These are phyloP conservation scores for Uloborus diversus DNA, from an alignment of 1,140 invertebrate genomes.

Conservation along the genomic window DNA sequence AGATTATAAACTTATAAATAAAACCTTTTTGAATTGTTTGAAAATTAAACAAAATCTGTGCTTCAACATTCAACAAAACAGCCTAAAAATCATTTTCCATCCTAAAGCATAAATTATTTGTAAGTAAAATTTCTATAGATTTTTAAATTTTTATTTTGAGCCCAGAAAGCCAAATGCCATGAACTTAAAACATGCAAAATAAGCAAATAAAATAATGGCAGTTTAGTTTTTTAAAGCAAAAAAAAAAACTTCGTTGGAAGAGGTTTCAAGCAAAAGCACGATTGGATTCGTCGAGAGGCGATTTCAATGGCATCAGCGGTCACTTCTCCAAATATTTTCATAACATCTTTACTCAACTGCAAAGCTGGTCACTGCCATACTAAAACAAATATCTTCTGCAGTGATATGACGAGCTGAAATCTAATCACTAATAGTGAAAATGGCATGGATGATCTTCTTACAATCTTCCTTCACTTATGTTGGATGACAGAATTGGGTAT, in stretches of 20 bases:
- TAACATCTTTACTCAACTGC: conserved; percentile 23
- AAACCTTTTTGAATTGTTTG: no score
- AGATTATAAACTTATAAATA: no score
- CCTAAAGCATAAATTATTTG: neutral
- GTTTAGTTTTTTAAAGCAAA: neutral
- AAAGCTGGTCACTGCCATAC: conserved; percentile 40
- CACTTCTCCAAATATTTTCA: conserved; percentile 40
- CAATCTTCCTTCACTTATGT: conserved; percentile 49
- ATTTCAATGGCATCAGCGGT: neutral
- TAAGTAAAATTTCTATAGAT: no score
- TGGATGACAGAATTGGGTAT: conserved; percentile 37
- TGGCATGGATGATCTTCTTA: conserved; percentile 20
- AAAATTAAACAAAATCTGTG: no score
- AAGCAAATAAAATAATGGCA: neutral
- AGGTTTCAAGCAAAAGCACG: neutral
- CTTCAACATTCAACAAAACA: conserved; percentile 34
- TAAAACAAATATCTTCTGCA: conserved; percentile 50
- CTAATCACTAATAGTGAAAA: conserved; percentile 56
- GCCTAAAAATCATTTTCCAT: conserved; percentile 13
- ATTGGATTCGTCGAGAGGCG: neutral
- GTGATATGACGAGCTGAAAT: conserved; percentile 49
- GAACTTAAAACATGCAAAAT: conserved; percentile 38
- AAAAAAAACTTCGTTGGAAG: conserved; percentile 16
- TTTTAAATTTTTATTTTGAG: no score
- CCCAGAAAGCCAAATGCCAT: neutral